phyloP scores from a whole-genome alignment of 2,888 invertebrate species.

The Acrobasis repandana region DNA sequence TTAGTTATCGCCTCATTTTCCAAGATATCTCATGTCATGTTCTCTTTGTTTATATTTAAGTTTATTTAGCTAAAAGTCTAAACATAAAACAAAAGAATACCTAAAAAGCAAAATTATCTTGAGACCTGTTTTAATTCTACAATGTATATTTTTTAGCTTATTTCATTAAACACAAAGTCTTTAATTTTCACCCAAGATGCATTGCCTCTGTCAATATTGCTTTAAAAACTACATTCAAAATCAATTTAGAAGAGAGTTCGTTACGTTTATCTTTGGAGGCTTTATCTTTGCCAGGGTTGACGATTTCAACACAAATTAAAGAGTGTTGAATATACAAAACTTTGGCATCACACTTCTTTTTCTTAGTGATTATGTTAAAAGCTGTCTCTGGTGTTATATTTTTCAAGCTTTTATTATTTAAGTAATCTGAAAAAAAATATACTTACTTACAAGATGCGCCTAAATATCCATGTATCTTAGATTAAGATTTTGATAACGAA shows the following conservation, averaged over 20 bases:
- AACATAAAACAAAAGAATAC: no score
- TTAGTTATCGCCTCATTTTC: no score
- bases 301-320: slow-evolving; percentile 32
- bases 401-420: no score
- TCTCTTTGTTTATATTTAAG: no score
- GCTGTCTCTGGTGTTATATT: no score
- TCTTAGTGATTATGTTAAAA: no score
- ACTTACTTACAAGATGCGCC: no score
- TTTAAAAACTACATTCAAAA: slow-evolving; percentile 46
- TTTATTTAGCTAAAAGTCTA: no score
- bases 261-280: slow-evolving; percentile 60
- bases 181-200: neutral
- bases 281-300: slow-evolving; percentile 35
- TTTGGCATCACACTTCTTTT: neutral
- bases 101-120: neutral
- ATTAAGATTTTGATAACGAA: no score
- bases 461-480: no score
- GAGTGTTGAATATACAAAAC: neutral
- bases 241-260: slow-evolving; percentile 58
- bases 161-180: neutral
- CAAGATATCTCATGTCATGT: no score
- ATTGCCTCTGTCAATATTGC: slow-evolving; percentile 2
- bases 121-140: neutral
- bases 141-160: neutral
- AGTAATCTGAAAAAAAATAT: no score